Conservation (phyloP, 1,140 invertebrate genomes). For the Agrypnia vestita region DNA sequence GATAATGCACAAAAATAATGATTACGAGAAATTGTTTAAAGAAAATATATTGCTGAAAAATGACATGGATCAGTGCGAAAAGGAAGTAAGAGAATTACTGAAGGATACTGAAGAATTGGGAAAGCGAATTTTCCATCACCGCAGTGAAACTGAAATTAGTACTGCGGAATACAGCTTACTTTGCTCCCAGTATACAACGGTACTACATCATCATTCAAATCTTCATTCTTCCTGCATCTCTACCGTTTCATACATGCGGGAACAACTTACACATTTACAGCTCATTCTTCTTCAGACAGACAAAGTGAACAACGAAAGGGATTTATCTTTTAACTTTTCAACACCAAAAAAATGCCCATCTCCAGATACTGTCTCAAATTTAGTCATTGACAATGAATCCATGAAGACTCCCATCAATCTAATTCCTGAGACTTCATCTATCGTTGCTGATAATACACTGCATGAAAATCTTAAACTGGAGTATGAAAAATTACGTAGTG, state of each 20-base stretch:
- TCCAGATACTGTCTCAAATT: background rate
- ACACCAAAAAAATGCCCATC: slow-evolving; percentile 8
- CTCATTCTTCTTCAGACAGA: slow-evolving; percentile 35
- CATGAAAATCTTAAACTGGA: slow-evolving; percentile 18
- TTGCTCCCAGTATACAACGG: slow-evolving; percentile 38
- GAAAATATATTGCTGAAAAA: slow-evolving; percentile 49
- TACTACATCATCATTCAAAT: slow-evolving; percentile 50
- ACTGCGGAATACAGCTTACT: slow-evolving; percentile 54
- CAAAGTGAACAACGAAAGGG: background rate
- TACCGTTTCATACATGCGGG: slow-evolving; percentile 34
- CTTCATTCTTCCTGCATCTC: slow-evolving; percentile 48
- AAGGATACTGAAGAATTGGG: slow-evolving; percentile 48
- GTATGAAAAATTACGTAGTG: background rate
- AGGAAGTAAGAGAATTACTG: slow-evolving; percentile 25
- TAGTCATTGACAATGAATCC: background rate
- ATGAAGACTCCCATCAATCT: background rate
- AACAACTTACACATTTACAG: slow-evolving; percentile 43
- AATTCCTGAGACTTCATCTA: background rate
- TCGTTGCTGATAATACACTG: slow-evolving; percentile 16
- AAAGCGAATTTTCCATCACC: slow-evolving; percentile 36
- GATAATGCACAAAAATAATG: background rate
- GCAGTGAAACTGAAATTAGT: slow-evolving; percentile 40
- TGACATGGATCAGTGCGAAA: slow-evolving; percentile 41
- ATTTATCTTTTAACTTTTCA: background rate
- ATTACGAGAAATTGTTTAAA: slow-evolving; percentile 19